A percentile compares a stretch with the other conserved stretches of the same genome.
Conservation (phyloP, 2,797 vertebrate genomes). For the Fratercula arctica region DNA sequence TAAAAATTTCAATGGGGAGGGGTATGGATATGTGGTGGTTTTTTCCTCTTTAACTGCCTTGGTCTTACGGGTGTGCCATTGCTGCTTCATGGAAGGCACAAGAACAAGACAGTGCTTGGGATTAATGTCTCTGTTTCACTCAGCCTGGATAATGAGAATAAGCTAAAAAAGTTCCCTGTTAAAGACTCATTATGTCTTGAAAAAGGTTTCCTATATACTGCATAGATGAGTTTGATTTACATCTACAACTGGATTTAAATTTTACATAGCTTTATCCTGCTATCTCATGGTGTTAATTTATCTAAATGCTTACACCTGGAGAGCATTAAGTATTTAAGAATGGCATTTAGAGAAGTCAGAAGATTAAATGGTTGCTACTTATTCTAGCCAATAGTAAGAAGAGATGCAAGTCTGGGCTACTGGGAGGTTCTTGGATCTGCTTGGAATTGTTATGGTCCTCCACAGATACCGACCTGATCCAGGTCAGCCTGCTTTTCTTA, state of each 20-base stretch:
- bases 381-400: neutral
- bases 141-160: neutral
- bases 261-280: neutral
- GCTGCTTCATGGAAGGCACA: neutral
- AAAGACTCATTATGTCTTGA: neutral
- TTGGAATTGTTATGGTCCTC: neutral
- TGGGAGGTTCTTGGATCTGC: neutral
- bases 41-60: neutral
- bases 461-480: neutral
- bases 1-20: neutral
- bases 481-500: neutral
- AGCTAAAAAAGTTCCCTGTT: neutral
- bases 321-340: neutral
- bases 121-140: neutral
- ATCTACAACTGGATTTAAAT: neutral
- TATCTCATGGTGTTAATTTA: neutral
- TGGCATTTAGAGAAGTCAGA: neutral
- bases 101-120: neutral
- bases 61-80: accelerated
- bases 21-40: neutral
- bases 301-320: neutral
- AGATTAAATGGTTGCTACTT: neutral
- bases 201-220: neutral
- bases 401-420: neutral
- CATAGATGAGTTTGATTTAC: neutral